phyloP scores from a whole-genome alignment of 2,797 vertebrate genomes.

The Pteropus rufus region DNA sequence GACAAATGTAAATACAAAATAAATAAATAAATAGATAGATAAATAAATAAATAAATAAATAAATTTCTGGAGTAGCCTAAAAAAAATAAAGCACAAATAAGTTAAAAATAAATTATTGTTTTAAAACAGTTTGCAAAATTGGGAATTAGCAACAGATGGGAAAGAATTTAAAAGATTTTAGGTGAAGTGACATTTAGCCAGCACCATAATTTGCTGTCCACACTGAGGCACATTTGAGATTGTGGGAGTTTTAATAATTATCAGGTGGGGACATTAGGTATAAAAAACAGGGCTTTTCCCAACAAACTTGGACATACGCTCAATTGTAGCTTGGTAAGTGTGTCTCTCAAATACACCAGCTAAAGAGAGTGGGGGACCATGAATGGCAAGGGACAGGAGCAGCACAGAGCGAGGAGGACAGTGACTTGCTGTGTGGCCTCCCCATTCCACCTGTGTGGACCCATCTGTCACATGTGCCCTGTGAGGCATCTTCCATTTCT shows the following conservation, averaged over 20 bases:
- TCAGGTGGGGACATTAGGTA: rapidly evolving
- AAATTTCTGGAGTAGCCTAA: neutral
- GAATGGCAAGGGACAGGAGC: neutral
- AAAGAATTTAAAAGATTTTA: neutral
- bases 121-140: neutral
- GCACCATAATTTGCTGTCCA: rapidly evolving
- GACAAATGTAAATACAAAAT: neutral
- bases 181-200: rapidly evolving
- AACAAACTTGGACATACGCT: neutral
- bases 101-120: neutral
- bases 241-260: neutral
- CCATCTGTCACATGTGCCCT: neutral
- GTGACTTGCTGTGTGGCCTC: neutral
- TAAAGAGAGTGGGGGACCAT: neutral
- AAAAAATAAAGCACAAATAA: neutral
- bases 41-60: neutral
- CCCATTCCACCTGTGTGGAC: neutral
- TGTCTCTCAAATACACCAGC: neutral
- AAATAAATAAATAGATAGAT: neutral
- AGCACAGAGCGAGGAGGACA: neutral
- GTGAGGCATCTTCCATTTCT: neutral
- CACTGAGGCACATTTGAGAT: neutral
- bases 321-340: too few relatives aligned
- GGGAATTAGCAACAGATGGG: neutral
- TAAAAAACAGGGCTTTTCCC: neutral